Evolutionary conservation across 2,113 vertebrate species (phyloP), one percentile per base, ranked within the genome.

Genomic region (Sturnus vulgaris): DNA sequence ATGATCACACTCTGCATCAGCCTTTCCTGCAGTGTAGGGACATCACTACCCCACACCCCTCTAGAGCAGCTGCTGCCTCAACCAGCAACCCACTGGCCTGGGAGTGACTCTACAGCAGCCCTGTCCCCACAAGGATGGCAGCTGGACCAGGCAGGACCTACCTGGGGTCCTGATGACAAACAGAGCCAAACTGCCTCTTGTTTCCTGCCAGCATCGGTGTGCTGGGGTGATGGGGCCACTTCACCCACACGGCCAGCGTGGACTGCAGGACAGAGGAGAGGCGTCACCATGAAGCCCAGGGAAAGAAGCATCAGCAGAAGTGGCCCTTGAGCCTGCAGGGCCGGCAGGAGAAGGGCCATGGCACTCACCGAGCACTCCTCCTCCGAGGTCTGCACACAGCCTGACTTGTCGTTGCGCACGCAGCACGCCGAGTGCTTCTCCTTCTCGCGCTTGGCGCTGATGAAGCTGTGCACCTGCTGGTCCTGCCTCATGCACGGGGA

Each of bases 401-500:
- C 99, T 0, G 99, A 99, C 94, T 98, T 98, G 97, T 99, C 99
- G 0, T 99, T 99, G 35, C 99, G 98, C 87, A 99, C 99, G 1
- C 99, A 99, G 98, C 99, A 99, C 50, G 99, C 99, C 0, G 99
- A 99, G 96, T 99, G 98, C 93, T 98, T 98, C 96, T 99, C 99
- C 11, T 98, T 97, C 37, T 98, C 98, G 10, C 98, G 97, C 86
- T 99, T 98, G n/a, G 98, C 97, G 0, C 96, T 98, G 96, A 99
- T 99, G 93, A 99, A 98, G 57, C 98, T 98, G 77, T 99, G 98
- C 88, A 99, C 99, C 95, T 99, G 98, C 66, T 98, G 97, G 92
- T 99, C 99, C 97, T 99, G 99, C 83, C 99, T 98, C 99, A 99
- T 99, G 98, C 99, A 99, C 1, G 99, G 99, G 2, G 99, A 99